Base-by-base conservation (phyloP, 2,888 invertebrate species). In the Cantharis lateralis region DNA sequence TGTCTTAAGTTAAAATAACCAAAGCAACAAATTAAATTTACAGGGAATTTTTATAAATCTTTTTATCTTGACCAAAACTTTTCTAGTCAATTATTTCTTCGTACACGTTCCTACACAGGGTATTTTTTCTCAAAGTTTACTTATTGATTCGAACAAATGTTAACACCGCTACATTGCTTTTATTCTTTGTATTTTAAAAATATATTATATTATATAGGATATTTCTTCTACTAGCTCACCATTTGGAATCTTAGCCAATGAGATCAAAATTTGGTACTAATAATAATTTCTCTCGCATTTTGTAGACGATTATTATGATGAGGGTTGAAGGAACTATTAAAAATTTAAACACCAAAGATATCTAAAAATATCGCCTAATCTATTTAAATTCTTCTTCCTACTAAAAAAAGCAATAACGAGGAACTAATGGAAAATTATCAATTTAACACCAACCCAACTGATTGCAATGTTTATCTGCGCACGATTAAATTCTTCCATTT, bases 401-500 rank as follows among this genome's bases (percentile, higher is more conserved):
- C n/a, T 48, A 48, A 48, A 48, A 48, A 48, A 48, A 48, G 48
- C 48, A 48, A 48, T 48, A 48, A 32, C 32, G 5, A 13, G 32
- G 4, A 13, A 48, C n/a, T 48, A n/a, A 48, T n/a, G 48, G n/a
- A 48, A 48, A n/a, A n/a, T n/a, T 32, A 48, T 48, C 48, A 48
- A 48, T 48, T 48, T 48, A 48, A 48, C 48, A 48, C 48, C 48
- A 48, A 48, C 48, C 48, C 48, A 48, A 48, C 48, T 48, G 48
- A 32, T 32, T 13, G 32, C 13, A 48, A 48, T 75, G 77, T 77
- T 77, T 77, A 74, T 77, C 77, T 77, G 77, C 77, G 74, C 77
- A 77, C 77, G 77, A 62, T 68, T 62, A 72, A 24, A 77, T 72
- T 77, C 77, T 77, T 77, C 77, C 77, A 75, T 71, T 77, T 77